Evolutionary conservation across 2,888 invertebrate species (phyloP).

Genomic region (Conops quadrifasciatus): DNA sequence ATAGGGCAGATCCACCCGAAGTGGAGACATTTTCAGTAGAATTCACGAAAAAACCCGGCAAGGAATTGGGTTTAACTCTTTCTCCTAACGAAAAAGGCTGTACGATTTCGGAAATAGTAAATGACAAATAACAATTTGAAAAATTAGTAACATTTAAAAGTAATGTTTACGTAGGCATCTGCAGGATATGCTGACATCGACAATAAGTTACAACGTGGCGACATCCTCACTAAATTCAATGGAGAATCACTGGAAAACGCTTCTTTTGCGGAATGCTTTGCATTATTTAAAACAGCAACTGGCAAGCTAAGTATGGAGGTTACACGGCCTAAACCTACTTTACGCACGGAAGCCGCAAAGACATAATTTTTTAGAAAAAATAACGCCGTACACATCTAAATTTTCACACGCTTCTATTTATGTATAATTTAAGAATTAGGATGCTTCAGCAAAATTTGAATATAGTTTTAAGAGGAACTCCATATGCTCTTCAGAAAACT

Average conservation of each 20-base stretch:
- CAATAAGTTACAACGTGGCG: slow-evolving; percentile 90
- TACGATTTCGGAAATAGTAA: slow-evolving; percentile 92
- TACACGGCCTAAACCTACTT: slow-evolving; percentile 79
- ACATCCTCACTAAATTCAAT: slow-evolving; percentile 88
- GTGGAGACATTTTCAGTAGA: slow-evolving; percentile 83
- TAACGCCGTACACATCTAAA: not conserved
- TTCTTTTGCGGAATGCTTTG: slow-evolving; percentile 85
- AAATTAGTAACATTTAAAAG: not conserved
- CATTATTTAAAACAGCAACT: slow-evolving; percentile 85
- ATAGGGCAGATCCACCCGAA: slow-evolving; percentile 78
- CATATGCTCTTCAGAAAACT: too few species aligned
- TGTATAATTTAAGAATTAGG: not conserved
- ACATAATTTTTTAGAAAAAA: slow-evolving; percentile 26
- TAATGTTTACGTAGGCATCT: slow-evolving; percentile 71
- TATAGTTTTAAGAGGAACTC: too few species aligned
- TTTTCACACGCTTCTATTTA: too few species aligned
- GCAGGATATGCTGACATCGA: slow-evolving; percentile 90
- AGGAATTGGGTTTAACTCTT: slow-evolving; percentile 87
- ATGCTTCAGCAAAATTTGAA: not conserved
- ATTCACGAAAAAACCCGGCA: slow-evolving; percentile 85
- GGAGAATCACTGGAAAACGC: slow-evolving; percentile 81
- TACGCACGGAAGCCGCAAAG: slow-evolving; percentile 58
- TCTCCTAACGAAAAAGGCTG: slow-evolving; percentile 84
- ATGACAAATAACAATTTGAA: slow-evolving; percentile 51
- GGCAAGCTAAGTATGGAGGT: slow-evolving; percentile 86